Evolutionary conservation across 2,888 invertebrate species (phyloP).

Genomic region (Epinotia nisella): DNA sequence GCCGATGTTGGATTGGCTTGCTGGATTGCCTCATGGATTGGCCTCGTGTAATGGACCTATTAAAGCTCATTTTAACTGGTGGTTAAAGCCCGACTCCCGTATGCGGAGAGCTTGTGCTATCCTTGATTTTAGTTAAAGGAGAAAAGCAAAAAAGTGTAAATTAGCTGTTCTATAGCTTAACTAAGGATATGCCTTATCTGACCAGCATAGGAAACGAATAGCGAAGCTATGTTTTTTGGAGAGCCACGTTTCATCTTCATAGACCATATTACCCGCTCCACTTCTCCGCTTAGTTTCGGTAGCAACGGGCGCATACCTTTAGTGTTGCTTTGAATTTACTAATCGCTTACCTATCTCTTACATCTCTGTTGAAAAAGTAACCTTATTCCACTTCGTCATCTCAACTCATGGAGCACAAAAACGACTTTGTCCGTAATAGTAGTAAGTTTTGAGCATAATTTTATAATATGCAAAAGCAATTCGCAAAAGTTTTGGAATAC

Average conservation of each 20-base stretch:
- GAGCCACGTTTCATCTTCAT: too few species aligned
- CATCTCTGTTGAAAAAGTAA: neutral
- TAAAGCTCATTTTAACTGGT: too few species aligned
- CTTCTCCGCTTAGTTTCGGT: neutral
- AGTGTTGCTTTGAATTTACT: neutral
- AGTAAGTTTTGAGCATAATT: conserved; percentile 1
- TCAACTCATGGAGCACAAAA: neutral
- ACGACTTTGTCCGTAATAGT: neutral
- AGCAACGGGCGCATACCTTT: neutral
- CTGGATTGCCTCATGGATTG: too few species aligned
- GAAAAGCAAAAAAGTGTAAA: too few species aligned
- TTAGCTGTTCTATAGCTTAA: neutral
- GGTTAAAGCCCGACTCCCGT: too few species aligned
- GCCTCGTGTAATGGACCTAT: neutral
- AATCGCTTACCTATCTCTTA: neutral
- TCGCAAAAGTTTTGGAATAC: neutral
- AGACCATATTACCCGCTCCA: too few species aligned
- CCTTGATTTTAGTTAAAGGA: too few species aligned
- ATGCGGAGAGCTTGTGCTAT: too few species aligned
- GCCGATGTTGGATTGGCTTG: too few species aligned
- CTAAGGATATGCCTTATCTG: too few species aligned
- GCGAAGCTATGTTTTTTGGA: too few species aligned
- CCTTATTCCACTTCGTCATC: neutral
- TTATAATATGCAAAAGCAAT: neutral
- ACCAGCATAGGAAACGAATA: too few species aligned